phyloP scores from a whole-genome alignment of 2,113 vertebrate genomes.

The Globicephala melas region DNA sequence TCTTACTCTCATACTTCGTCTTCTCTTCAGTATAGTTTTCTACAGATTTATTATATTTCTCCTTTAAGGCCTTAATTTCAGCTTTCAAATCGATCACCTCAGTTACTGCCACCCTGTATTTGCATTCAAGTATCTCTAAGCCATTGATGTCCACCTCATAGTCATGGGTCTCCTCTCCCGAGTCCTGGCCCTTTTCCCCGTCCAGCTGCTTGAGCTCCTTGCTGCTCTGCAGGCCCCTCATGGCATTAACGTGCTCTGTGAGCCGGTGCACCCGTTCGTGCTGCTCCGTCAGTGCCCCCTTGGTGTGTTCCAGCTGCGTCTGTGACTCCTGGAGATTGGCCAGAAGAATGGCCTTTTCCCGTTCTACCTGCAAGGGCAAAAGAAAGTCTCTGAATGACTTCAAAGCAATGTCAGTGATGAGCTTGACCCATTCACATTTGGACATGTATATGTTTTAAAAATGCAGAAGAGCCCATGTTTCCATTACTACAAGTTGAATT shows the following conservation, averaged over 20 bases:
- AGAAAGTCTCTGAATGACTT: slow-evolving; percentile 36
- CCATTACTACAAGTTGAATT: not conserved
- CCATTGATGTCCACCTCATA: slow-evolving; percentile 91
- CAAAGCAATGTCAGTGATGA: not conserved
- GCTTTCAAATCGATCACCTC: slow-evolving; percentile 98
- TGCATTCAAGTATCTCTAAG: slow-evolving; percentile 95
- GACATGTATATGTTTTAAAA: not conserved
- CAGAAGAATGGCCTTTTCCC: slow-evolving; percentile 93
- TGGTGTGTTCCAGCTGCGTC: slow-evolving; percentile 96
- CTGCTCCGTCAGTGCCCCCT: slow-evolving; percentile 95
- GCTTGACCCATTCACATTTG: not conserved
- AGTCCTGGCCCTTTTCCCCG: slow-evolving; percentile 88
- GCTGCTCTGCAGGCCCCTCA: slow-evolving; percentile 88
- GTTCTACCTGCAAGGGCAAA: slow-evolving; percentile 88
- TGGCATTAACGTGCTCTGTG: slow-evolving; percentile 89
- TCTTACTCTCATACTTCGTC: slow-evolving; percentile 86
- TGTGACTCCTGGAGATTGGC: slow-evolving; percentile 95
- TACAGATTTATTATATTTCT: slow-evolving; percentile 93
- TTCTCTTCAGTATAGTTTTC: slow-evolving; percentile 92
- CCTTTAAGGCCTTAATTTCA: slow-evolving; percentile 96
- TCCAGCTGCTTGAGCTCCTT: slow-evolving; percentile 90
- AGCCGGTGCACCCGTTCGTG: slow-evolving; percentile 91
- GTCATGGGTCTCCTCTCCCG: slow-evolving; percentile 84
- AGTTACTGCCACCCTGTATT: slow-evolving; percentile 96
- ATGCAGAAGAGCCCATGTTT: not conserved